Evolutionary conservation across 2,888 invertebrate species (phyloP).

Genomic region (Ecdyonurus torrentis): DNA sequence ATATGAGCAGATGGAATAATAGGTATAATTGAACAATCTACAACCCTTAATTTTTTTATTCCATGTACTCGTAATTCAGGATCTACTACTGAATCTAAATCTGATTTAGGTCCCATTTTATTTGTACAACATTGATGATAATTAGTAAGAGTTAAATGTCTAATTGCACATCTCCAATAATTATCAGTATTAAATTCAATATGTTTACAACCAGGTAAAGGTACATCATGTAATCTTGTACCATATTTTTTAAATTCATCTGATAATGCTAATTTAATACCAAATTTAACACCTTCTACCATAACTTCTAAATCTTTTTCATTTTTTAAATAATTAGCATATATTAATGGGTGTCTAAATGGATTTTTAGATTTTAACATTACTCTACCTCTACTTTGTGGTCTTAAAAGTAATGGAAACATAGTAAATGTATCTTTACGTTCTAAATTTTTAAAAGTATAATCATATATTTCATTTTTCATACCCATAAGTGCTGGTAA

Average conservation of each 20-base stretch:
- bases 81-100: slow-evolving; percentile 16
- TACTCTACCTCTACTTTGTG: slow-evolving; percentile 50
- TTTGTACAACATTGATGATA: slow-evolving; percentile 17
- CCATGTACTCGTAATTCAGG: slow-evolving; percentile 15
- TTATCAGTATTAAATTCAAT: slow-evolving; percentile 12
- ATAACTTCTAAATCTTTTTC: slow-evolving; percentile 23
- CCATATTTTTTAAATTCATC: slow-evolving; percentile 15
- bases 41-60: slow-evolving; percentile 13
- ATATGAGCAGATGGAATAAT: slow-evolving; percentile 14
- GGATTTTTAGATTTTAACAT: slow-evolving; percentile 52
- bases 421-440: slow-evolving; percentile 36
- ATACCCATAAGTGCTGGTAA: slow-evolving; percentile 35
- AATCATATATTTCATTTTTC: slow-evolving; percentile 25
- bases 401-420: slow-evolving; percentile 53
- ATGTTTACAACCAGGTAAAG: slow-evolving; percentile 18
- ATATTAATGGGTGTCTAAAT: slow-evolving; percentile 48
- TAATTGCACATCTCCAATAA: slow-evolving; percentile 11
- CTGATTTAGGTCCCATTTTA: slow-evolving; percentile 19
- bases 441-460: slow-evolving; percentile 30
- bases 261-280: slow-evolving; percentile 14
- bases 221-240: slow-evolving; percentile 13
- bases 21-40: slow-evolving; percentile 17
- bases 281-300: slow-evolving; percentile 14
- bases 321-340: slow-evolving; percentile 64
- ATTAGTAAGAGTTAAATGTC: slow-evolving; percentile 6